These are phyloP conservation scores for Amphilophus citrinellus DNA, from an alignment of 2,113 vertebrate genomes.

Conservation along the genomic window DNA sequence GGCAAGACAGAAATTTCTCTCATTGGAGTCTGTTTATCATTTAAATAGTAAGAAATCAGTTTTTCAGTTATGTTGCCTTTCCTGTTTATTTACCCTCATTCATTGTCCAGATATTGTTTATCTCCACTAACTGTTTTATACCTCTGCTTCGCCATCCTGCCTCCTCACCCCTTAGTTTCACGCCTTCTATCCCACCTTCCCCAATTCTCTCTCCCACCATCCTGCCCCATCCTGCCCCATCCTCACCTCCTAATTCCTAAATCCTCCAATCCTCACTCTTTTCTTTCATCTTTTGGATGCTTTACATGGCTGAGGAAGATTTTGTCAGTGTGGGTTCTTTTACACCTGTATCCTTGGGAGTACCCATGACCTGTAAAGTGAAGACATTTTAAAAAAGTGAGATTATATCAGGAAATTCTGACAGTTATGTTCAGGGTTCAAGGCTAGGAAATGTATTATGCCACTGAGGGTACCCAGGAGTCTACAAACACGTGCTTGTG, in stretches of 20 bases:
- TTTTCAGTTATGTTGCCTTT: neutral
- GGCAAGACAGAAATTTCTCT: neutral
- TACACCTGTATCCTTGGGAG: neutral
- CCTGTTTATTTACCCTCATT: neutral
- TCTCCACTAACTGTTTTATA: neutral
- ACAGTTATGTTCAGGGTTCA: neutral
- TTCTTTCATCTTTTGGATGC: slow-evolving; percentile 3
- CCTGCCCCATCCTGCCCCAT: neutral
- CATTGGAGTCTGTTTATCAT: neutral
- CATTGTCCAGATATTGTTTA: neutral
- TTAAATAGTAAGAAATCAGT: neutral
- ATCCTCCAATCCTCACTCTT: neutral
- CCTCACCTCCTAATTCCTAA: neutral
- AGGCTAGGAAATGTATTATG: neutral
- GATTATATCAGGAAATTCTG: neutral
- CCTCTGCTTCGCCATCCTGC: neutral
- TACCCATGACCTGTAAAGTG: neutral
- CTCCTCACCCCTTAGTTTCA: neutral
- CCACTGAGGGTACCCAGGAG: neutral
- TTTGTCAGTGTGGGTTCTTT: neutral
- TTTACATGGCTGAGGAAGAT: neutral
- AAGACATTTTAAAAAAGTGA: neutral
- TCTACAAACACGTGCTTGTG: neutral
- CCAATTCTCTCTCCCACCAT: neutral
- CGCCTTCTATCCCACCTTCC: neutral